Evolutionary conservation across 1,140 invertebrate genomes (phyloP), one percentile per base, ranked within the genome.

Genomic region (Holcopasites calliopsidis): DNA sequence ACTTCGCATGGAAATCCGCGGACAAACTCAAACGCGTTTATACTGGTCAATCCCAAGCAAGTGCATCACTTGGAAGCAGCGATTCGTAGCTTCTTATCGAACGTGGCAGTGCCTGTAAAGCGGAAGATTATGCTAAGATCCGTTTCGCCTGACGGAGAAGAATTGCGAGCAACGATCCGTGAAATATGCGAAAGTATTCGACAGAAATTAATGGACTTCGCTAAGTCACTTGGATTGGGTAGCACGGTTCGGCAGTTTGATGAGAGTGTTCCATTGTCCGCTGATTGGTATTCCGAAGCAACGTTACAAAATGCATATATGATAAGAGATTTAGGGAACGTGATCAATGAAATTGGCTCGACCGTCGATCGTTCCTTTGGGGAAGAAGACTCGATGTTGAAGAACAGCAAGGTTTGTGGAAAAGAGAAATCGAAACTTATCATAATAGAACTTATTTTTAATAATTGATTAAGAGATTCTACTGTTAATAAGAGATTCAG

Each of bases 211-310:
- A 68, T 50, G 13, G 35, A 52, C 4, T 76, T 76, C 28, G 52
- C 42, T 7, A 38, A n/a, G 60, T n/a, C 44, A 42, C 4, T 50
- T 49, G 57, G 75, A 26, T 28, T 77, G 13, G 79, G 16, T 8
- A 42, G 33, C 40, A 71, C 71, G 18, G 42, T 72, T 70, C 64
- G 26, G 28, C 44, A 44, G 23, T 57, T 10, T 38, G 40, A 21
- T 5, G 44, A 16, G 18, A 58, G 61, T 2, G 44, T 18, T 66
- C 49, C 80, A 16, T 8, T 42, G 13, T 82, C 64, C 5, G 52
- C 52, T 1, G 72, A 66, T 44, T 83, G 66, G 76, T 76, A 65
- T 42, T 49, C 62, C 1, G 76, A 82, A 47, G 18, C 44, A 58
- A 13, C 66, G 10, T 31, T 65, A 7, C 75, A 77, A 44, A 50